phyloP scores from a whole-genome alignment of 2,888 invertebrate species.

The Macaria notata region DNA sequence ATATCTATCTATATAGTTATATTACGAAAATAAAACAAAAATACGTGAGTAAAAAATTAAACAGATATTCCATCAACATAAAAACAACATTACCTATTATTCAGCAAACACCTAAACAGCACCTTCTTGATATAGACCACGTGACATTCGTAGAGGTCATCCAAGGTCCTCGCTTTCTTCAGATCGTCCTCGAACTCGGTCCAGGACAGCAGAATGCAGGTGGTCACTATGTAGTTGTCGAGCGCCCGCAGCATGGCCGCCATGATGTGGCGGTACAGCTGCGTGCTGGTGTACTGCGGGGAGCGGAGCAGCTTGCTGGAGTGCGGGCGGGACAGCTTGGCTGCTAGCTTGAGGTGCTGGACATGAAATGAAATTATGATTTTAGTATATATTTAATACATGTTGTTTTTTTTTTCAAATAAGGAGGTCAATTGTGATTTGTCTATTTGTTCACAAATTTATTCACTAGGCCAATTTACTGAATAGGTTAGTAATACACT shows the following conservation, averaged over 20 bases:
- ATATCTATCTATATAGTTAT: no score
- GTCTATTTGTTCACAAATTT: no score
- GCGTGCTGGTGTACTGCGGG: conserved; percentile 86
- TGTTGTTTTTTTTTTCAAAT: no score
- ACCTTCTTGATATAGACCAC: conserved; percentile 88
- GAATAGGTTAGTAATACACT: no score
- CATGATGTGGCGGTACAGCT: conserved; percentile 88
- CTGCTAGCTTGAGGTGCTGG: conserved; percentile 83
- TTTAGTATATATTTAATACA: no score
- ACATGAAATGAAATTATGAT: conserved; percentile 30
- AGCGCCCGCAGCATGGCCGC: conserved; percentile 88
- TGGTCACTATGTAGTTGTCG: conserved; percentile 89
- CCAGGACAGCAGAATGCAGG: conserved; percentile 89
- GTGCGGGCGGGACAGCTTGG: conserved; percentile 73
- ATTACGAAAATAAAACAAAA: no score
- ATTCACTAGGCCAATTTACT: no score
- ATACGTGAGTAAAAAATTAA: no score
- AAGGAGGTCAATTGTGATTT: no score
- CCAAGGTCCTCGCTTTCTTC: conserved; percentile 84
- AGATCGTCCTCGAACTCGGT: conserved; percentile 87
- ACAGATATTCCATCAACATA: no score
- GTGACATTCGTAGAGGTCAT: conserved; percentile 88
- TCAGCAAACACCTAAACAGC: conserved; percentile 88
- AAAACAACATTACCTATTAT: conserved; percentile 66
- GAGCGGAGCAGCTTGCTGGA: conserved; percentile 79